Evolutionary conservation across 2,888 invertebrate genomes (phyloP), one percentile per base, ranked within the genome.

Genomic region (Amblyjoppa proteus): DNA sequence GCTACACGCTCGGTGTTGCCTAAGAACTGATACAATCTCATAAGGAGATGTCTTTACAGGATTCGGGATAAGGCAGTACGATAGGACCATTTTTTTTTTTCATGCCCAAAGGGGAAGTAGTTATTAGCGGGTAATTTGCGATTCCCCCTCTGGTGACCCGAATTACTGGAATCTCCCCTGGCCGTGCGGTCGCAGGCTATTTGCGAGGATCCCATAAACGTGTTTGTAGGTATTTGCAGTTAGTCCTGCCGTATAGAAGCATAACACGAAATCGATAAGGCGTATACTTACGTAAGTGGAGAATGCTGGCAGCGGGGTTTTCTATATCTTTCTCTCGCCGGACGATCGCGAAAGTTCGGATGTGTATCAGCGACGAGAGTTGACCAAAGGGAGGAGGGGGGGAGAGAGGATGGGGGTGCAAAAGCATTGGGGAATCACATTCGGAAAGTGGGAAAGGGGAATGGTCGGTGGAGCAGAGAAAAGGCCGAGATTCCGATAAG

Each of bases 401-500:
- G 25, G 56, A 58, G 66, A 66, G 68, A 71, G 20, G 11, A 2
- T 9, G 41, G 41, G 41, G 13, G 7, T 38, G 45, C 45, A 49
- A 81, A 74, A 81, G 71, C 81, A 74, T 84, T 69, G 53, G 81
- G 81, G 74, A 85, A 87, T 87, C 79, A 85, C 87, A 87, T 83
- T 79, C 45, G 85, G 49, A 74, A 58, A 71, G 83, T 83, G 83
- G 76, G 78, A 79, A 81, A 58, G 68, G 20, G 66, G 56, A 80
- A 83, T 64, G 77, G 68, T 64, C 77, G 49, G 61, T 69, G 76
- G 31, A 81, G 75, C 38, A 41, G 58, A 69, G 81, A 86, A 85
- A 88, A 82, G 84, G 80, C 87, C 76, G 79, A 86, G 88, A 88
- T 88, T 88, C 78, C 87, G 87, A 88, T 88, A 88, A 88, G 87